Evolutionary conservation across 1,140 invertebrate species (phyloP), one percentile per base, ranked within the genome.

Genomic region (Orius laevigatus): DNA sequence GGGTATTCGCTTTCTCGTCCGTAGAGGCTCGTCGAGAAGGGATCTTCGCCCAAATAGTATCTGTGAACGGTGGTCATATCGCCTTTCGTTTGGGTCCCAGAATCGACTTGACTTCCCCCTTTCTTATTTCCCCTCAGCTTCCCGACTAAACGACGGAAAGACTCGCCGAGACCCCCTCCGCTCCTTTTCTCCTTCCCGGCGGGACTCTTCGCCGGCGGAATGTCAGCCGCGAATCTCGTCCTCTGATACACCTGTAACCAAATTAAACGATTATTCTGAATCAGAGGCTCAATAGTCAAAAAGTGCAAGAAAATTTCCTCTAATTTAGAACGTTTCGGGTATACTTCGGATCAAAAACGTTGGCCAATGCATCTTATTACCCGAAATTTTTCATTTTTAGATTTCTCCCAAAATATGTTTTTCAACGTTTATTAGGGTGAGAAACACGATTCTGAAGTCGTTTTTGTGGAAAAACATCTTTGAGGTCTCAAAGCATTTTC

Each of bases 31-130:
- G 79, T 80, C 20, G 73, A 77, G 60, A 82, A 84, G 3, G 82
- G 81, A 68, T 85, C 81, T 64, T 86, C 81, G 9, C 82, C 82
- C 33, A 85, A 68, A 60, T 87, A 85, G 63, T 84, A 87, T 48
- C 78, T 73, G 57, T 82, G 79, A 36, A 76, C 63, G 11, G 50
- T 49, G 39, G 46, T 44, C 59, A 58, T 57, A 16, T 56, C 55
- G n/a, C 40, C 50, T 38, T 56, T 45, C 10, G 50, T 57, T 58
- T 57, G 55, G 16, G 44, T 32, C 10, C 43, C 55, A 19, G 52
- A 54, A 34, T 63, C 45, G 50, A 15, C 38, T 59, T 55, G 35
- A 25, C 25, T 25, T 63, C 64, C 10, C 57, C 62, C n/a, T 59
- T 58, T 31, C 56, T 58, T 34, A 52, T 49, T 33, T 1, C 79